A percentile compares a stretch with the other conserved stretches of the same genome.
Conservation (phyloP, 2,797 vertebrate species). For the Sebastes baramenuke region DNA sequence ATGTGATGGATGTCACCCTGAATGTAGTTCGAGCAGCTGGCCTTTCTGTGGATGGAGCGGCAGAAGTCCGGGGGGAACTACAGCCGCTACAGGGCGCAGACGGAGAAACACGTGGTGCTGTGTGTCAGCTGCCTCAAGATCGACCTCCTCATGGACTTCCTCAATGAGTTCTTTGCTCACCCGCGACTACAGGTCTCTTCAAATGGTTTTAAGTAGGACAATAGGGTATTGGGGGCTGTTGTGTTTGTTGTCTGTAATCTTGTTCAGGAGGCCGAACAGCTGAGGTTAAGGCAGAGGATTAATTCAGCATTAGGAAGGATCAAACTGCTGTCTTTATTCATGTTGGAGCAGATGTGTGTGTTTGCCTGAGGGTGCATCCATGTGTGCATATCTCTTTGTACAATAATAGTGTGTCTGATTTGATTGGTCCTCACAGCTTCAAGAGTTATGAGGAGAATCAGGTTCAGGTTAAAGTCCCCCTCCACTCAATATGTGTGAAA, state of each 20-base stretch:
- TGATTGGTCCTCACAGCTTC: not conserved
- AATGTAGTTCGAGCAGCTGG: conserved; percentile 87
- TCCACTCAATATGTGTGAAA: not conserved
- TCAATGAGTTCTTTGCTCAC: conserved; percentile 89
- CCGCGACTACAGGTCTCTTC: conserved; percentile 84
- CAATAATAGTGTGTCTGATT: not conserved
- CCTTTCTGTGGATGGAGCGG: conserved; percentile 89
- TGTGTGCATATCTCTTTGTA: conserved; percentile 21
- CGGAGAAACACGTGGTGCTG: conserved; percentile 88
- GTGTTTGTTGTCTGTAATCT: conserved; percentile 56
- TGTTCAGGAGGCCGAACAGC: conserved; percentile 46
- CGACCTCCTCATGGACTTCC: conserved; percentile 89
- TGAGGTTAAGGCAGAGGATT: conserved; percentile 65
- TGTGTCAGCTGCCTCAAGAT: conserved; percentile 89
- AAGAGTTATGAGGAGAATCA: not conserved
- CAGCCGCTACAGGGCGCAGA: conserved; percentile 88
- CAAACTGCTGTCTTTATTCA: conserved; percentile 46
- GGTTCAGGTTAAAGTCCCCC: not conserved
- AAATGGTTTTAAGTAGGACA: conserved; percentile 35
- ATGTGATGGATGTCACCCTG: conserved; percentile 53
- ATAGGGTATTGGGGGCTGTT: not conserved
- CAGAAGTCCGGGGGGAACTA: conserved; percentile 90
- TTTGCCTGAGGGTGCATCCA: conserved; percentile 18
- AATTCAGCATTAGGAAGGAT: conserved; percentile 53
- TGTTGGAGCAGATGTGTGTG: conserved; percentile 40